phyloP scores from a whole-genome alignment of 64 coral and sea anemone species.

The Pocillopora verrucosa region DNA sequence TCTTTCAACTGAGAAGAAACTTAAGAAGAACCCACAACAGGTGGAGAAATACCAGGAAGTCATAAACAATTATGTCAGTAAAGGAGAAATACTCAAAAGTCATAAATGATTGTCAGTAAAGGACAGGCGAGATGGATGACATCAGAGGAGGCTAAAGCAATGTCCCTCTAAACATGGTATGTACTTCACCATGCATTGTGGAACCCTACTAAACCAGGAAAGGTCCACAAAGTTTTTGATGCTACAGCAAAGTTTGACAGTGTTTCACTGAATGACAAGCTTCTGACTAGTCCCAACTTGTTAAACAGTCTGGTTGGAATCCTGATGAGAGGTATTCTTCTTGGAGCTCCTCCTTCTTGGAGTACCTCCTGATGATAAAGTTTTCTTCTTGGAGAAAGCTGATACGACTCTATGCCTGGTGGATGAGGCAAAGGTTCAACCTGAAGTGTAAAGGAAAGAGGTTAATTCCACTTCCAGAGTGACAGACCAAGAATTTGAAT shows the following conservation, averaged over 20 bases:
- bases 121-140: constrained; percentile 18
- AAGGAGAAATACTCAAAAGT: constrained; percentile 35
- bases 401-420: no score
- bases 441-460: no score
- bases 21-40: constrained; percentile 16
- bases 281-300: constrained; percentile 40
- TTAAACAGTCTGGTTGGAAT: background rate
- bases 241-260: constrained; percentile 40
- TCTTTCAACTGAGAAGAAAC: constrained; percentile 13
- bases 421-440: no score
- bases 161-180: constrained; percentile 29
- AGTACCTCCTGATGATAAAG: no score
- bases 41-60: no score
- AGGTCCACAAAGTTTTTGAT: constrained; percentile 59
- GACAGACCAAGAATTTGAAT: no score
- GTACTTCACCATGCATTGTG: constrained; percentile 59
- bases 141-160: background rate
- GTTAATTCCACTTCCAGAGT: no score
- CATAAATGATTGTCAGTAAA: constrained; percentile 4
- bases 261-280: constrained; percentile 34
- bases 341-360: no score
- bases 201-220: constrained; percentile 58
- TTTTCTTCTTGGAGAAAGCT: no score
- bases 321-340: no score
- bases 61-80: no score